phyloP scores from a whole-genome alignment of 2,797 vertebrate species.

The Tadarida brasiliensis region DNA sequence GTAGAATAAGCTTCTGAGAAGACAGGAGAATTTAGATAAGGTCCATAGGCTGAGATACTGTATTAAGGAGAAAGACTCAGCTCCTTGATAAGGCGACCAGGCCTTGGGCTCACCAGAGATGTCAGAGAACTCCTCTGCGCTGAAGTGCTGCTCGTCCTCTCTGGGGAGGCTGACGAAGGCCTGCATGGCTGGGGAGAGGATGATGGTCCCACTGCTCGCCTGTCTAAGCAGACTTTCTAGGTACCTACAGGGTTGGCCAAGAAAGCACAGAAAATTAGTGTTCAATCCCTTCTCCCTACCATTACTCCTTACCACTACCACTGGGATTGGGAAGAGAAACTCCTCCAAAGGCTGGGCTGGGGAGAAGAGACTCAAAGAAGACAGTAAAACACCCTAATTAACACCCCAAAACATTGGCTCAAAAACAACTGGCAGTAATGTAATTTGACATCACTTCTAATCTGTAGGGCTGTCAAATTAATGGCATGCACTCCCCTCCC shows the following conservation, averaged over 20 bases:
- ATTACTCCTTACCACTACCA: not conserved
- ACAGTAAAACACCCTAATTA: not conserved
- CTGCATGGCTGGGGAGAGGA: slow-evolving; percentile 92
- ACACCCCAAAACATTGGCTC: not conserved
- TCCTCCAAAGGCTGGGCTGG: not conserved
- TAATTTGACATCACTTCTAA: not conserved
- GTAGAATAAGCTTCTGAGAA: not conserved
- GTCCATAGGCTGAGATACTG: not conserved
- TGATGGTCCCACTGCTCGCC: slow-evolving; percentile 92
- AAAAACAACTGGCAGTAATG: slow-evolving; percentile 11
- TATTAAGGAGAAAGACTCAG: not conserved
- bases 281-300: not conserved
- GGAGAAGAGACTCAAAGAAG: slow-evolving; percentile 1
- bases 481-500: not conserved
- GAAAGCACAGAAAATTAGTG: slow-evolving; percentile 30
- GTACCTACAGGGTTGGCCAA: slow-evolving; percentile 89
- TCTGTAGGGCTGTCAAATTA: not conserved
- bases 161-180: slow-evolving; percentile 90
- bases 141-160: slow-evolving; percentile 90
- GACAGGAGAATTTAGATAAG: not conserved
- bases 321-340: not conserved
- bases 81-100: not conserved
- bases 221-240: slow-evolving; percentile 95
- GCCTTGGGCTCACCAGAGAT: slow-evolving; percentile 89
- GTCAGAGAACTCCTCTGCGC: slow-evolving; percentile 95